phyloP scores from a whole-genome alignment of 2,797 vertebrate genomes.

The Huso huso region DNA sequence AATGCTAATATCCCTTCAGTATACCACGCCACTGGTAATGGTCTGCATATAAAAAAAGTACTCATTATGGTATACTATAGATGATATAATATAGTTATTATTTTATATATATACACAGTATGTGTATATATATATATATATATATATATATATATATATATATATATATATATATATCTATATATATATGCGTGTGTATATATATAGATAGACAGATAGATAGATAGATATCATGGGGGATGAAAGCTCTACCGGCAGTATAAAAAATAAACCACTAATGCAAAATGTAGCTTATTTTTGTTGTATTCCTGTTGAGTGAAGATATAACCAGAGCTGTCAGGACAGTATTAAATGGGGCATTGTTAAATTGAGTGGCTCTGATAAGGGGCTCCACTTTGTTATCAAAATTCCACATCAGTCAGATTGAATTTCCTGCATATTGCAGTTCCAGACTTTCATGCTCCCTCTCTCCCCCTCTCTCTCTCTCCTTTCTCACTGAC shows the following conservation, averaged over 20 bases:
- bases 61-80: no score
- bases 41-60: no score
- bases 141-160: no score
- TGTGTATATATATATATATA: no score
- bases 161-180: no score
- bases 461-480: conserved; percentile 49
- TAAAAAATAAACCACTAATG: conserved; percentile 38
- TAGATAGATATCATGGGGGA: background rate
- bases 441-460: conserved; percentile 62
- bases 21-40: no score
- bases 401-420: conserved; percentile 75
- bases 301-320: conserved; percentile 57
- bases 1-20: no score
- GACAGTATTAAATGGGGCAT: conserved; percentile 70
- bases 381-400: conserved; percentile 72
- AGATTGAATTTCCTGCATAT: conserved; percentile 85
- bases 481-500: conserved; percentile 54
- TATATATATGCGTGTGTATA: no score
- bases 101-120: no score
- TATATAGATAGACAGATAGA: background rate
- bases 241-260: conserved; percentile 22
- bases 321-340: conserved; percentile 61
- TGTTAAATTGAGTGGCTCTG: conserved; percentile 75
- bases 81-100: no score
- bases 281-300: conserved; percentile 36